A percentile compares a stretch with the other conserved stretches of the same genome.
phyloP scores from a whole-genome alignment of 1,140 invertebrate genomes.

The Phocides pigmalion region DNA sequence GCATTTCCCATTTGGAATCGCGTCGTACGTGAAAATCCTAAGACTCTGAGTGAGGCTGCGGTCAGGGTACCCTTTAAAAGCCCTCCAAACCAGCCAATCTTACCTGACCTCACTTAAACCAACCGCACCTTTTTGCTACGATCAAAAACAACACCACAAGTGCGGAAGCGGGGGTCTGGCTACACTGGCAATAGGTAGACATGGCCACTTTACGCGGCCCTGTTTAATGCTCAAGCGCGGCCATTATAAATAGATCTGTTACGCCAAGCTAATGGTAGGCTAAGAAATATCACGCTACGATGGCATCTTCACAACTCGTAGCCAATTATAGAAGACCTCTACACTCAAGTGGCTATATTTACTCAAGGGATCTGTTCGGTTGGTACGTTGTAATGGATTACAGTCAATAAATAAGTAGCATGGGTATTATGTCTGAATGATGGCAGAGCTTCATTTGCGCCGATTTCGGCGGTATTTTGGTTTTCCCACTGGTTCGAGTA shows the following conservation, averaged over 20 bases:
- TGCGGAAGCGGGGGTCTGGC: slow-evolving; percentile 35
- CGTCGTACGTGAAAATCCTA: slow-evolving; percentile 40
- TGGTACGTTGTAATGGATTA: slow-evolving; percentile 59
- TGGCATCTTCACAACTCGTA: slow-evolving; percentile 34
- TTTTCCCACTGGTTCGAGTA: slow-evolving; percentile 40
- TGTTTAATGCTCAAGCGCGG: slow-evolving; percentile 49
- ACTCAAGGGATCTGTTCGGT: slow-evolving; percentile 27
- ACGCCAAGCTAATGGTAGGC: slow-evolving; percentile 13
- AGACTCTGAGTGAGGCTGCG: slow-evolving; percentile 51
- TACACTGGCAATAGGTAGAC: slow-evolving; percentile 49
- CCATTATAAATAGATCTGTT: slow-evolving; percentile 44
- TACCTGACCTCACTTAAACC: slow-evolving; percentile 36
- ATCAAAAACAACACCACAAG: slow-evolving; percentile 48
- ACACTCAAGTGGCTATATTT: slow-evolving; percentile 23
- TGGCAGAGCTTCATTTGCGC: slow-evolving; percentile 55
- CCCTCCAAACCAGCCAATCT: slow-evolving; percentile 45
- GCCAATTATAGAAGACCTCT: slow-evolving; percentile 45
- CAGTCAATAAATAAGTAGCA: slow-evolving; percentile 67
- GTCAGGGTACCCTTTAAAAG: slow-evolving; percentile 54
- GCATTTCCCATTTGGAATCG: slow-evolving; percentile 26
- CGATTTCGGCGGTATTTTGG: slow-evolving; percentile 55
- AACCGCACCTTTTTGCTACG: slow-evolving; percentile 28
- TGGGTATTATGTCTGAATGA: slow-evolving; percentile 57
- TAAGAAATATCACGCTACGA: slow-evolving; percentile 35
- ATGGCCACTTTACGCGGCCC: slow-evolving; percentile 57